These are phyloP conservation scores for Hydroisotoma schaefferi DNA, from an alignment of 2,888 invertebrate genomes.

Conservation along the genomic window DNA sequence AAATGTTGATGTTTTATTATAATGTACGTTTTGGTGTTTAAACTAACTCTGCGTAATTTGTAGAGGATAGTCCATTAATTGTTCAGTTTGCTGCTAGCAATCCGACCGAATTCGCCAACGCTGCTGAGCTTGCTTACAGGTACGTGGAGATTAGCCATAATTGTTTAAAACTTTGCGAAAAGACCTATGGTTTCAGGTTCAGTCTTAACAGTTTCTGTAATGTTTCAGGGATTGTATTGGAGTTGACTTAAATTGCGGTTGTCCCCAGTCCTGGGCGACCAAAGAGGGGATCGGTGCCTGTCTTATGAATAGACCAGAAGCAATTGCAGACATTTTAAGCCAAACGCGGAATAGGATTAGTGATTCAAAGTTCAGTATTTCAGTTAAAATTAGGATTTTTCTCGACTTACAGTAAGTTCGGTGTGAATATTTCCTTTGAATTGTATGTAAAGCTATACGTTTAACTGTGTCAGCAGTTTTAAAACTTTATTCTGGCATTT, in stretches of 20 bases:
- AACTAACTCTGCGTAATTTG: too few relatives aligned
- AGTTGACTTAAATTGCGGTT: conserved; percentile 95
- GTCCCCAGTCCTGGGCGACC: conserved; percentile 94
- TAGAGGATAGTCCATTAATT: conserved; percentile 77
- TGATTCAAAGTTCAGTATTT: conserved; percentile 71
- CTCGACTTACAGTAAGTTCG: conserved; percentile 60
- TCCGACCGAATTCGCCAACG: conserved; percentile 74
- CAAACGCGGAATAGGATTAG: conserved; percentile 70
- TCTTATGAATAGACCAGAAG: conserved; percentile 75
- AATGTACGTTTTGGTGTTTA: conserved; percentile 13
- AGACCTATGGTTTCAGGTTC: too few relatives aligned
- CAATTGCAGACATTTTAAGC: conserved; percentile 73
- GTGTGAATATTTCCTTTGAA: background rate
- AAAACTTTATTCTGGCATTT: conserved; percentile 1
- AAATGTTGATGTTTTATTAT: too few relatives aligned
- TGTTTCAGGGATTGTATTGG: conserved; percentile 72
- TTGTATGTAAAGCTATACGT: conserved; percentile 13
- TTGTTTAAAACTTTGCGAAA: conserved; percentile 1
- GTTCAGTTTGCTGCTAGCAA: conserved; percentile 93
- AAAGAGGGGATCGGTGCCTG: conserved; percentile 84
- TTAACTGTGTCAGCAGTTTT: background rate
- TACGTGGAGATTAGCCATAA: conserved; percentile 52
- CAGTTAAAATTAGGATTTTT: conserved; percentile 84
- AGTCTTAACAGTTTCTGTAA: too few relatives aligned
- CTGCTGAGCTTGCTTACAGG: conserved; percentile 77